These are phyloP conservation scores for Eupithecia pulchellata DNA, from an alignment of 2,888 invertebrate genomes.

Conservation along the genomic window DNA sequence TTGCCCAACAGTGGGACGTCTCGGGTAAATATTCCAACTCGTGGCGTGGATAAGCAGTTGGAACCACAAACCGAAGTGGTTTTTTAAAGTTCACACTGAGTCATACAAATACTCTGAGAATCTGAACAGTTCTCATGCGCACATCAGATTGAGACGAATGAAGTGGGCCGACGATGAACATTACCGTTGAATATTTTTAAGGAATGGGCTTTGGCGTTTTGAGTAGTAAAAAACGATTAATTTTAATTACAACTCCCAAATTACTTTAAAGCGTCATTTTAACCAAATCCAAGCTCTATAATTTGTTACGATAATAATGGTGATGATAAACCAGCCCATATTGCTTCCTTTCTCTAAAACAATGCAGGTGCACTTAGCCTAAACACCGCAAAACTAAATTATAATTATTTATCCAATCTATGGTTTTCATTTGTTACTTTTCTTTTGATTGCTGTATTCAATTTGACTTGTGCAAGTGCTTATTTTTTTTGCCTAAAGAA, in stretches of 20 bases:
- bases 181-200: slow-evolving; percentile 49
- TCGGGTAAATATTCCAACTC: not conserved
- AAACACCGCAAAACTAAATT: not conserved
- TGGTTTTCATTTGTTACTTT: too few relatives aligned
- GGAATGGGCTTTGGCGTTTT: slow-evolving; percentile 22
- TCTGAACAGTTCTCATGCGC: slow-evolving; percentile 75
- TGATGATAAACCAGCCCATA: not conserved
- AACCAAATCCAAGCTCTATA: not conserved
- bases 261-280: not conserved
- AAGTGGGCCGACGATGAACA: slow-evolving; percentile 62
- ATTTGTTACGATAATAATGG: not conserved
- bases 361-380: not conserved
- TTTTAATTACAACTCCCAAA: not conserved
- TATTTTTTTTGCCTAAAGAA: too few relatives aligned
- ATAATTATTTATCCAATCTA: not conserved
- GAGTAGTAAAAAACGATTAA: not conserved
- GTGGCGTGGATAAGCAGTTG: not conserved
- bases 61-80: not conserved
- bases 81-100: slow-evolving; percentile 60
- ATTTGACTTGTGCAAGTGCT: too few relatives aligned
- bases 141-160: slow-evolving; percentile 68
- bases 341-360: not conserved
- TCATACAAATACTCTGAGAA: slow-evolving; percentile 64
- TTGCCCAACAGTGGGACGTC: not conserved
- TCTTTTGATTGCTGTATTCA: too few relatives aligned